A percentile compares a stretch with the other conserved stretches of the same genome.
Evolutionary conservation across 2,888 invertebrate genomes (phyloP).

Genomic region (Eupithecia pulchellata): DNA sequence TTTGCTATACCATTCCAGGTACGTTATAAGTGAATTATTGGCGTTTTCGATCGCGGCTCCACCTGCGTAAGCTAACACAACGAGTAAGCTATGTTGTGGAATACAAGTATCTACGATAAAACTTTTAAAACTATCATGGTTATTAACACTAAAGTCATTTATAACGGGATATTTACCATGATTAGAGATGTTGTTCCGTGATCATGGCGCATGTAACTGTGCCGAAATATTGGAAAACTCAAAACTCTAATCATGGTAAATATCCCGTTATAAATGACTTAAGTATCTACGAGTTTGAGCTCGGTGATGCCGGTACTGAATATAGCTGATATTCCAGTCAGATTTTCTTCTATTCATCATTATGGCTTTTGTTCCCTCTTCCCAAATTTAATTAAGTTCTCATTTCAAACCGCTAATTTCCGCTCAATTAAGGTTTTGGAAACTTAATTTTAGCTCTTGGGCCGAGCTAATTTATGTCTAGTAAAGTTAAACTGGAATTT

Average conservation of each 20-base stretch:
- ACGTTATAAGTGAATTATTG: conserved; percentile 46
- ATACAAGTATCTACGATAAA: not conserved
- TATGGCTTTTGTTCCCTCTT: not conserved
- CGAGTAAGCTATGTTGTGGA: not conserved
- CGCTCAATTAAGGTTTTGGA: not conserved
- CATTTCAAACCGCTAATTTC: conserved; percentile 1
- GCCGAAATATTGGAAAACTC: too few species aligned
- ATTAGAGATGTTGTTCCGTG: too few species aligned
- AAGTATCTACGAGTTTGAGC: not conserved
- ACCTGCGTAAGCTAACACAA: conserved; percentile 3
- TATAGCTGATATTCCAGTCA: not conserved
- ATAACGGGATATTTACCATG: too few species aligned
- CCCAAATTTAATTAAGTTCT: not conserved
- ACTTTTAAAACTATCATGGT: too few species aligned
- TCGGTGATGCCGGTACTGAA: not conserved
- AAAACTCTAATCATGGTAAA: too few species aligned
- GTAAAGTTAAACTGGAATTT: not conserved
- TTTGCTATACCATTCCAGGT: conserved; percentile 93
- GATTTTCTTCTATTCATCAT: conserved; percentile 5
- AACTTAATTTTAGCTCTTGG: not conserved
- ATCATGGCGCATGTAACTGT: too few species aligned
- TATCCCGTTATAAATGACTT: too few species aligned
- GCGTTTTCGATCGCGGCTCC: not conserved
- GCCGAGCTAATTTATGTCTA: not conserved
- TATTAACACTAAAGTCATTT: too few species aligned